Base-by-base conservation (phyloP, 1,140 invertebrate genomes). In the Zaprionus vittiger region DNA sequence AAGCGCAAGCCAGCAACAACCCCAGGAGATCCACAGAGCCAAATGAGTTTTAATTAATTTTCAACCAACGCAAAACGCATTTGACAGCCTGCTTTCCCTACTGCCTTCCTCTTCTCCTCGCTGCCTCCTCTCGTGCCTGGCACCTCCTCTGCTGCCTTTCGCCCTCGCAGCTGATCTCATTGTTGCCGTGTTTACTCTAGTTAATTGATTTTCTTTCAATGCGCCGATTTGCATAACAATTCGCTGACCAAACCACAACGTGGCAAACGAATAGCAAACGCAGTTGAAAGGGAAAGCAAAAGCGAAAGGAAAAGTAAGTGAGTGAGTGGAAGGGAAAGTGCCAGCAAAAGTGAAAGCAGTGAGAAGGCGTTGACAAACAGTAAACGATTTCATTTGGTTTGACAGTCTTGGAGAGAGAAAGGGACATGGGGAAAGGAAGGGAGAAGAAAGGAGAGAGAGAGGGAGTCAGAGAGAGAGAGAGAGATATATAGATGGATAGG, bases 191-290 rank as follows among this genome's bases (percentile, higher is more conserved):
- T 89, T 89, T 89, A 87, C 79, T 81, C 79, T 69, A 89, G 84
- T 79, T 89, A 89, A 89, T 89, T 89, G 85, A 89, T 89, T 89
- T 90, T 89, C 84, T 89, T 89, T 89, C 84, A 90, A 74, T 84
- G 79, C 72, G 74, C 71, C 84, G 78, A 84, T 87, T 87, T 87
- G 84, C 85, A 84, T 89, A 81, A 89, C 81, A 81, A 74, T 81
- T 79, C 66, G 61, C 54, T 60, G 64, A 41, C 65, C 55, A 49
- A 41, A 70, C 52, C 69, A 65, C 38, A 26, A 67, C 38, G 24
- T 20, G 38, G 22, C 49, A 47, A 34, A 47, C 41, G 7, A 38
- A 31, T 41, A 17, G 24, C 14, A 38, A 37, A 20, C 65, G 12
- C 47, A 62, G 26, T 24, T 20, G 15, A 57, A 68, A 66, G 41